phyloP scores from a whole-genome alignment of 2,797 vertebrate genomes.

The Rhinella marina region DNA sequence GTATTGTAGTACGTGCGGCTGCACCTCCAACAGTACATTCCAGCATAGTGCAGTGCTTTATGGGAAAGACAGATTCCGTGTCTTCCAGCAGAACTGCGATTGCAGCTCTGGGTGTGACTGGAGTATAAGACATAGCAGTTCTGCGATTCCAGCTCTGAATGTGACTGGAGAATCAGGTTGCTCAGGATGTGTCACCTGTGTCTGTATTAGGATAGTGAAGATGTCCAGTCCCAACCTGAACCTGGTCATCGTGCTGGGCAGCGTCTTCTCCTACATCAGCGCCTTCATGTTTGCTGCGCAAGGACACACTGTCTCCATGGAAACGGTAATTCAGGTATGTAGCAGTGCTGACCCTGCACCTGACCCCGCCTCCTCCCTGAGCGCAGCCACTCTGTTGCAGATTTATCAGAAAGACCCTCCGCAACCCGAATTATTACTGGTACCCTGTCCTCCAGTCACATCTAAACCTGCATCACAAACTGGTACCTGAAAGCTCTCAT shows the following conservation, averaged over 20 bases:
- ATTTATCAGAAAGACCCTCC: background rate
- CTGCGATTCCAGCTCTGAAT: background rate
- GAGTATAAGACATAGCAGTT: background rate
- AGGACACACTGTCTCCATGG: conserved; percentile 73
- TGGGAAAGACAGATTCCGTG: too few species aligned
- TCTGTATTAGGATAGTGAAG: conserved; percentile 89
- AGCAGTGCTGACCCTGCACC: background rate
- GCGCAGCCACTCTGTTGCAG: too few species aligned
- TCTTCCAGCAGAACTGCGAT: too few species aligned
- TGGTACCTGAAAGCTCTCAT: too few species aligned
- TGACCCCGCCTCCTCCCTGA: too few species aligned
- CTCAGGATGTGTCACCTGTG: background rate
- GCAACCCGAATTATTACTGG: background rate
- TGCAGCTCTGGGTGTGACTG: too few species aligned
- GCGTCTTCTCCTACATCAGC: conserved; percentile 87
- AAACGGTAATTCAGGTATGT: conserved; percentile 85
- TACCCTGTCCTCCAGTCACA: too few species aligned
- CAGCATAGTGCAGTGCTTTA: too few species aligned
- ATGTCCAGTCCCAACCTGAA: conserved; percentile 99
- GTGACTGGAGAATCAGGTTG: background rate
- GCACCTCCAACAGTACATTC: too few species aligned
- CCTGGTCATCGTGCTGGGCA: conserved; percentile 88
- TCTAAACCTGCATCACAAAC: too few species aligned
- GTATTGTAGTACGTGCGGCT: too few species aligned
- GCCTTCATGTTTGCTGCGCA: conserved; percentile 89